Base-by-base conservation (phyloP, 2,113 vertebrate genomes). In the Euleptes europaea region DNA sequence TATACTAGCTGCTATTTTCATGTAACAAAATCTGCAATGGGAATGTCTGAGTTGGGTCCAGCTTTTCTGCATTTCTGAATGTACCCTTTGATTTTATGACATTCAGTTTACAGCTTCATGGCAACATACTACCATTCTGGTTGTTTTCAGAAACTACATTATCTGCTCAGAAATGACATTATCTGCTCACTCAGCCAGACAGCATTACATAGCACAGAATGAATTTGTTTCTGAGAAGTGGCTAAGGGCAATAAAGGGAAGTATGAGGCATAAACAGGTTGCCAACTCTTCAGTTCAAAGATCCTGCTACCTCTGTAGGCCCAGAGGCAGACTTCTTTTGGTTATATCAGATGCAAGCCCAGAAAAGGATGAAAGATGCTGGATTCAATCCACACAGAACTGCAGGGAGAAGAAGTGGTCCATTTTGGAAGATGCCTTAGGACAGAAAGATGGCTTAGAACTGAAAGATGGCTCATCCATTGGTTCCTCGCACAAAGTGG, bases 181-280 rank as follows among this genome's bases (percentile, higher is more conserved):
- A 44, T 44, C 44, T 44, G 75, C 60, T 77, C 77, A 44, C 75
- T 71, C 35, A 73, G 1, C 28, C 26, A 38, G 88, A 70, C 79
- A 88, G 73, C 77, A 86, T n/a, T 87, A 82, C 83, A 73, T 82
- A 67, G 69, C 74, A 84, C 11, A 54, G 44, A 82, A 82, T 54
- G 67, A n/a, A 82, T 63, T n/a, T 40, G 38, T 63, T 78, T 63
- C 38, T 63, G 67, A 82, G 49, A 82, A 54, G 4, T 71, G 47
- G 7, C 47, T 38, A 31, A 40, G 66, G 66, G 33, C 67, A 54
- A 51, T 71, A 82, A 88, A 84, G 66, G 12, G 26, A 66, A 76
- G 49, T 51, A 49, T 15, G 3, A 31, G 63, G 44, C 33, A 76
- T 76, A 76, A 31, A 84, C 28, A 49, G 31, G 5, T 44, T 73